A percentile compares a stretch with the other conserved stretches of the same genome.
Conservation (phyloP, 2,888 invertebrate genomes). For the Eurytoma adleriae region DNA sequence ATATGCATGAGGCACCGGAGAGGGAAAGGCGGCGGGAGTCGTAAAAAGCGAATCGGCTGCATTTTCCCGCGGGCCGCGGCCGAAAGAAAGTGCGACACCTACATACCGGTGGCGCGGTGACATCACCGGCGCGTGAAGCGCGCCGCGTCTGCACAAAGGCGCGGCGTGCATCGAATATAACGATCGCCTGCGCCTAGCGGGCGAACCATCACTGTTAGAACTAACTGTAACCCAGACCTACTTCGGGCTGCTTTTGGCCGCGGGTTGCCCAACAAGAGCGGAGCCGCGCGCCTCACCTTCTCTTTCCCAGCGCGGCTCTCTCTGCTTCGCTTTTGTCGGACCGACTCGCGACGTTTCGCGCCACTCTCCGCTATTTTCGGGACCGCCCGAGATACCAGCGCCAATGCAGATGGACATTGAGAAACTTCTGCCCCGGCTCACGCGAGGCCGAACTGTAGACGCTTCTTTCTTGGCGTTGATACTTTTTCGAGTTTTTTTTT, state of each 20-base stretch:
- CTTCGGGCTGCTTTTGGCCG: constrained; percentile 61
- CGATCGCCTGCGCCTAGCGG: constrained; percentile 49
- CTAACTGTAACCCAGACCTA: constrained; percentile 75
- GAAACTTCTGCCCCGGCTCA: neutral
- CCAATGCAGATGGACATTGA: neutral
- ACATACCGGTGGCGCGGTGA: neutral
- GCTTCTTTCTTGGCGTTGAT: neutral
- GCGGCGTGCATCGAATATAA: constrained; percentile 30
- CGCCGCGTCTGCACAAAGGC: constrained; percentile 11
- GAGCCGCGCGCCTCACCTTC: constrained; percentile 16
- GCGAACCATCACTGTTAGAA: constrained; percentile 67
- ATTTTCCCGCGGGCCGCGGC: constrained; percentile 4
- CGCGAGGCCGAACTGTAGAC: neutral
- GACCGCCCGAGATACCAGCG: neutral
- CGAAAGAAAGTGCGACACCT: constrained; percentile 17
- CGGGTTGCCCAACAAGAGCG: neutral
- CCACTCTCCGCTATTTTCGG: constrained; percentile 5
- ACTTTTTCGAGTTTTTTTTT: neutral
- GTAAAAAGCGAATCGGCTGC: constrained; percentile 13
- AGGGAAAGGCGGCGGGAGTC: neutral
- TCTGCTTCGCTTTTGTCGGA: neutral
- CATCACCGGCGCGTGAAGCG: constrained; percentile 6
- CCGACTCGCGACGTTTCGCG: neutral
- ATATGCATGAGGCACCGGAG: too few relatives aligned
- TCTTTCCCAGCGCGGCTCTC: neutral